These are phyloP conservation scores for Cephus pulcher DNA, from an alignment of 2,888 invertebrate genomes.

Conservation along the genomic window DNA sequence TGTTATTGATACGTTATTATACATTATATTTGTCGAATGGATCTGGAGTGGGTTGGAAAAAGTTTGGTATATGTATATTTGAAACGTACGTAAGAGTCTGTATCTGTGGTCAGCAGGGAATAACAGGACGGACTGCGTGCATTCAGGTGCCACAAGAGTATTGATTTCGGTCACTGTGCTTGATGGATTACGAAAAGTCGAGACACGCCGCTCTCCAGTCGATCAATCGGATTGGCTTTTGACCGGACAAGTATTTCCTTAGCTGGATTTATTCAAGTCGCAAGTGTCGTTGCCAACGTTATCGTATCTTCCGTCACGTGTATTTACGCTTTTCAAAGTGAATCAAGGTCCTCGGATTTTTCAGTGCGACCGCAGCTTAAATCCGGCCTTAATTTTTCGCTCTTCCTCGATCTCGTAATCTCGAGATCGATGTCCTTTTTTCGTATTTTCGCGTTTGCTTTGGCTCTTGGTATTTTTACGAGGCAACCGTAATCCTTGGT, in stretches of 20 bases:
- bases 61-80: not conserved
- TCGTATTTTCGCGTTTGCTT: not conserved
- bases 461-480: conserved; percentile 35
- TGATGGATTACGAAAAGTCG: not conserved
- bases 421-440: not conserved
- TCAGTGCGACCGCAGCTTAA: not conserved
- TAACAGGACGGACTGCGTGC: not conserved
- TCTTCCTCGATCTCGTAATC: not conserved
- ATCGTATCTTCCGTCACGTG: not conserved
- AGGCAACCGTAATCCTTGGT: conserved; percentile 39
- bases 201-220: not conserved
- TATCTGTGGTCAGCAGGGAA: not conserved
- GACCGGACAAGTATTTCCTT: not conserved
- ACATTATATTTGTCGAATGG: not conserved
- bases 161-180: not conserved
- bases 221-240: not conserved
- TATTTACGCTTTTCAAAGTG: not conserved
- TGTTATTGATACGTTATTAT: not conserved
- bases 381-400: not conserved
- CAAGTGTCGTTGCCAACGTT: not conserved
- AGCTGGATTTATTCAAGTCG: not conserved
- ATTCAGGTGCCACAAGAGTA: not conserved
- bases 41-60: not conserved
- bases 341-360: not conserved
- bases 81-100: not conserved